Conservation (phyloP, 2,888 invertebrate genomes). For the Strigamia maritima region DNA sequence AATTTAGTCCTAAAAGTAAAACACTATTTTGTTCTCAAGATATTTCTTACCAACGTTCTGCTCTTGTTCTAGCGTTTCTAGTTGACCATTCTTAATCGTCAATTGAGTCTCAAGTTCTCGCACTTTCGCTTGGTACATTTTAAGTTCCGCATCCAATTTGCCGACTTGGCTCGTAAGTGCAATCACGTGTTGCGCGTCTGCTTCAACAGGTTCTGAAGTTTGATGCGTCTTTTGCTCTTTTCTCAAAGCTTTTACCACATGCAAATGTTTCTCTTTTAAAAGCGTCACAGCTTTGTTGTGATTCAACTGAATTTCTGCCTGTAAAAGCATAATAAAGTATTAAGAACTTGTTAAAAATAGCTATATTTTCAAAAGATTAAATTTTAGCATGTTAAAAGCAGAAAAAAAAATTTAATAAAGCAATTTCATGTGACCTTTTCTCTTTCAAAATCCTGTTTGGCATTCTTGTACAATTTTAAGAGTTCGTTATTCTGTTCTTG, state of each 20-base stretch:
- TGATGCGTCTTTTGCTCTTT: neutral
- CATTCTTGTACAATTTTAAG: conserved; percentile 24
- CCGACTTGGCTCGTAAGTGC: neutral
- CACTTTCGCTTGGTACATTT: neutral
- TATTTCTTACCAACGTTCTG: neutral
- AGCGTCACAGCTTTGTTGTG: neutral
- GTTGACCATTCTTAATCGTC: neutral
- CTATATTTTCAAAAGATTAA: neutral
- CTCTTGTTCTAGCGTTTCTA: conserved; percentile 16
- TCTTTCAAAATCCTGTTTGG: conserved; percentile 30
- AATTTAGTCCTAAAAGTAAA: neutral
- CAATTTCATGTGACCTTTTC: conserved; percentile 35
- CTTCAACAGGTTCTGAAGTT: neutral
- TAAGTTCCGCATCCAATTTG: conserved; percentile 18
- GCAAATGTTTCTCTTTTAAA: conserved; percentile 23
- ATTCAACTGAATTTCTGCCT: neutral
- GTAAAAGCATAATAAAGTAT: neutral
- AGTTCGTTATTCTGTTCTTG: conserved; percentile 35
- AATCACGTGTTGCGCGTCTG: neutral
- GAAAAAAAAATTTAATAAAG: neutral
- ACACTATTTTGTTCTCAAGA: neutral
- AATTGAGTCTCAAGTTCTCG: conserved; percentile 3
- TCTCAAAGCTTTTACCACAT: conserved; percentile 6
- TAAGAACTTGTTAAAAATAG: neutral
- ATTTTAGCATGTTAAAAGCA: neutral